These are phyloP conservation scores for Caranx ignobilis DNA, from an alignment of 2,113 vertebrate genomes.

Conservation along the genomic window DNA sequence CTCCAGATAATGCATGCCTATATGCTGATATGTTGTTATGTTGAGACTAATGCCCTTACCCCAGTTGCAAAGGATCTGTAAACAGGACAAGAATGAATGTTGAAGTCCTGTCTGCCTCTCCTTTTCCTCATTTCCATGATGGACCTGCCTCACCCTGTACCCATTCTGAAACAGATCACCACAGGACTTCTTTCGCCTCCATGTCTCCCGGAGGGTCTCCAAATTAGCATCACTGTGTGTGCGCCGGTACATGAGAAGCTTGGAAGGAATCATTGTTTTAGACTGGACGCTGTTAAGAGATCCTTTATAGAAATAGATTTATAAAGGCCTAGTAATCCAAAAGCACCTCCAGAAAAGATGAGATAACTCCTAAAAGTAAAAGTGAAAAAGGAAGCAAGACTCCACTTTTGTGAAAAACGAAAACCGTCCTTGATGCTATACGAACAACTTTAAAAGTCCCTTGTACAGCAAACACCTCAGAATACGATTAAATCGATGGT, in stretches of 20 bases:
- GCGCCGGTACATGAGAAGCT: conserved; percentile 89
- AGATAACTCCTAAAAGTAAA: conserved; percentile 16
- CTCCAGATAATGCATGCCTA: neutral
- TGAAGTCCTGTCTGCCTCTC: conserved; percentile 73
- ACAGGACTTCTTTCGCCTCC: conserved; percentile 89
- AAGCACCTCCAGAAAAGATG: neutral
- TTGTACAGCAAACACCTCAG: neutral
- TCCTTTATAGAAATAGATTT: conserved; percentile 31
- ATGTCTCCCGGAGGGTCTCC: conserved; percentile 77
- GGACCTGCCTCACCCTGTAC: conserved; percentile 88
- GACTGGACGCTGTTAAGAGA: conserved; percentile 4
- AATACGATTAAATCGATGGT: conserved; percentile 7
- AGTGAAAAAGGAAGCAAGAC: neutral
- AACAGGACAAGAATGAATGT: conserved; percentile 83
- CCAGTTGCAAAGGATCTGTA: conserved; percentile 86
- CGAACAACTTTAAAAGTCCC: neutral
- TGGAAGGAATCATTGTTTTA: conserved; percentile 90
- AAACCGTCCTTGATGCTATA: neutral
- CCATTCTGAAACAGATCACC: conserved; percentile 93
- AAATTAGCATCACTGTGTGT: conserved; percentile 62
- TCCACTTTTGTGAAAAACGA: neutral
- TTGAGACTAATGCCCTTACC: conserved; percentile 85
- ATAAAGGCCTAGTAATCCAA: neutral
- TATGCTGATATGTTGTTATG: too few relatives aligned
- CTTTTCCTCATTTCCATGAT: conserved; percentile 78